Evolutionary conservation across 2,888 invertebrate genomes (phyloP).

Genomic region (Leptinotarsa haldemani): DNA sequence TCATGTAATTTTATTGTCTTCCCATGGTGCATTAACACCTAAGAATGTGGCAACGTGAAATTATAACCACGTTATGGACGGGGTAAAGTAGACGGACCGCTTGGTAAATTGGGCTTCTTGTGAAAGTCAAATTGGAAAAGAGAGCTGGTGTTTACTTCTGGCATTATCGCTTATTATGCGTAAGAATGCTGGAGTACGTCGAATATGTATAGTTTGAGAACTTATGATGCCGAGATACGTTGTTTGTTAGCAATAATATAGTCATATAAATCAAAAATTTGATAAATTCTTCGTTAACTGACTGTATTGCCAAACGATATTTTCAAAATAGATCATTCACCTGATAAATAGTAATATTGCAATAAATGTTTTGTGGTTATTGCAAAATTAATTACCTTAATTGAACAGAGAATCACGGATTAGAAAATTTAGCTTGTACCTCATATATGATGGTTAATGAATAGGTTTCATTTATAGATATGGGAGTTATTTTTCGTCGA

Average conservation of each 20-base stretch:
- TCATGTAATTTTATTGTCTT: slow-evolving; percentile 49
- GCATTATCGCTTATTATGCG: slow-evolving; percentile 19
- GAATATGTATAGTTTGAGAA: background rate
- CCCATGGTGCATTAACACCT: slow-evolving; percentile 37
- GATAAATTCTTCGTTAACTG: no score
- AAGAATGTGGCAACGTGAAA: slow-evolving; percentile 42
- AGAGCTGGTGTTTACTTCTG: slow-evolving; percentile 3
- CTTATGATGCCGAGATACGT: background rate
- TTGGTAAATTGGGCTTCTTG: slow-evolving; percentile 36
- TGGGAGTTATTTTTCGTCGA: no score
- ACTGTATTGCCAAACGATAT: no score
- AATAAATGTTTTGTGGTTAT: no score
- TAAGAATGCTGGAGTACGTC: background rate
- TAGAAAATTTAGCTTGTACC: no score
- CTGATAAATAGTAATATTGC: no score
- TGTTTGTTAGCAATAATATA: background rate
- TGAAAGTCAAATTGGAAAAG: slow-evolving; percentile 33
- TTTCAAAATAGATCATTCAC: no score
- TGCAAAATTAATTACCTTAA: no score
- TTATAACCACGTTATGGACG: slow-evolving; percentile 35
- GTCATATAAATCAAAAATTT: no score
- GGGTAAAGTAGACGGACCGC: slow-evolving; percentile 19
- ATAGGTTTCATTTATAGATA: no score
- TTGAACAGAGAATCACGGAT: no score
- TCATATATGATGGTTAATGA: no score